Percentiles rank a stretch among this genome's conserved stretches.
phyloP scores from a whole-genome alignment of 2,797 vertebrate species.

The Tympanoctomys barrerae region DNA sequence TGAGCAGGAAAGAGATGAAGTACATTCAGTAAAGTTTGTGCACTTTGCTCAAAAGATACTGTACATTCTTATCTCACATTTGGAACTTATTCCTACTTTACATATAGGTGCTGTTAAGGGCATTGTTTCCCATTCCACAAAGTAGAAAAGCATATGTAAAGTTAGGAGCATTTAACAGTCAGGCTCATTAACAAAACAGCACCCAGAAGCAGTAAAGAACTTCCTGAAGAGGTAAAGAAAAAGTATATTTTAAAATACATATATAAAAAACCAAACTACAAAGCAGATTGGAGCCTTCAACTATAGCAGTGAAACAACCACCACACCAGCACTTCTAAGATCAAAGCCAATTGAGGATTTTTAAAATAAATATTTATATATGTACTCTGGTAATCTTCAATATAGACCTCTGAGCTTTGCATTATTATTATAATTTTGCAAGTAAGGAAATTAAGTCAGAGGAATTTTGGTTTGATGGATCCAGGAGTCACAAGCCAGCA shows the following conservation, averaged over 20 bases:
- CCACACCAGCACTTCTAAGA: neutral
- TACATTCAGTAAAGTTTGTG: neutral
- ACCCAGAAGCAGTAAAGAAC: neutral
- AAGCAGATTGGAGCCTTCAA: neutral
- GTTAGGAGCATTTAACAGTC: neutral
- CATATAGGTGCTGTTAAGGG: neutral
- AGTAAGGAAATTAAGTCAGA: neutral
- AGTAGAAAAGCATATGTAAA: too few species aligned
- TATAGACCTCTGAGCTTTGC: neutral
- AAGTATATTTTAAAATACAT: neutral
- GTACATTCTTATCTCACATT: constrained; percentile 33
- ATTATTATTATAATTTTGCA: constrained; percentile 12
- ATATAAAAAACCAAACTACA: neutral
- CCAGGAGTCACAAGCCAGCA: neutral
- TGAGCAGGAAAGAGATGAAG: neutral
- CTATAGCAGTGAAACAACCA: neutral
- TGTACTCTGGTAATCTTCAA: neutral
- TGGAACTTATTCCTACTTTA: constrained; percentile 30
- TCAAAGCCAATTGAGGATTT: neutral
- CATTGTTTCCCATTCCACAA: neutral
- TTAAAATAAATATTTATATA: neutral
- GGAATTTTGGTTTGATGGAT: neutral
- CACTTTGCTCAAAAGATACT: neutral
- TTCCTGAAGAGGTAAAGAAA: constrained; percentile 9
- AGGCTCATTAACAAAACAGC: neutral